Conservation (phyloP, 2,113 vertebrate genomes). For the Bos taurus region ARS-UCD2.0 NC_037347.1:71482501-71483000, state of each 20-base stretch:
- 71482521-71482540: neutral
- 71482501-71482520: neutral
- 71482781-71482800: neutral
- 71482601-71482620: neutral
- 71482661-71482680: neutral
- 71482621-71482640: neutral
- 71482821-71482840: neutral
- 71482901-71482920: constrained; percentile 22
- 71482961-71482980: constrained; percentile 62
- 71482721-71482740: neutral
- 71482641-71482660: neutral
- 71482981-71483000: neutral
- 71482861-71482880: neutral
- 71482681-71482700: neutral
- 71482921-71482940: neutral
- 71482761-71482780: neutral
- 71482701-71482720: neutral
- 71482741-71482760: neutral
- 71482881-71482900: neutral
- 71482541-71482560: fast-evolving
- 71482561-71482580: neutral
- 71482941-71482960: neutral
- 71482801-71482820: neutral
- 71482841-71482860: neutral
- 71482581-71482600: neutral